Conservation (phyloP, 2,797 vertebrate genomes). For the Platalea minor region DNA sequence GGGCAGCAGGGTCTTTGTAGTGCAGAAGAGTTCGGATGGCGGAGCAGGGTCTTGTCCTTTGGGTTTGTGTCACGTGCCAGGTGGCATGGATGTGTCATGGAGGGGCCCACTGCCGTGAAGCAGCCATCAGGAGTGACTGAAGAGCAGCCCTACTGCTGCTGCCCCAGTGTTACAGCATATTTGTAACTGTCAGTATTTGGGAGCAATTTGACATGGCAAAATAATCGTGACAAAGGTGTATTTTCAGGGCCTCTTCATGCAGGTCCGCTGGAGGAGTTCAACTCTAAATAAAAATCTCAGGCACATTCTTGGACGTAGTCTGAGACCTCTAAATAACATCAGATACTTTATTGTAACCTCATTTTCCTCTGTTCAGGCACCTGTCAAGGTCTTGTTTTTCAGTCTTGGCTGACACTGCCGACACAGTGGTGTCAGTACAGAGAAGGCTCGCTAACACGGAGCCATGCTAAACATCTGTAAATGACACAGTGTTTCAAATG, state of each 20-base stretch:
- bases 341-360: neutral
- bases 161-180: neutral
- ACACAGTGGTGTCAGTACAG: neutral
- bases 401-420: neutral
- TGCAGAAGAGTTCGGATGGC: neutral
- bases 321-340: neutral
- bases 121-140: neutral
- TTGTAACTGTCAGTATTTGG: neutral
- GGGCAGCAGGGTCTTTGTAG: neutral
- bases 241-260: neutral
- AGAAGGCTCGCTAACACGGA: neutral
- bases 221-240: neutral
- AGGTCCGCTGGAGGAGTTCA: neutral
- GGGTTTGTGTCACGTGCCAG: neutral
- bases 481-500: neutral
- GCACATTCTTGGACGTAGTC: neutral
- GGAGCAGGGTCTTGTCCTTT: neutral
- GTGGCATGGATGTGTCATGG: neutral
- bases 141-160: neutral
- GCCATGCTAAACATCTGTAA: neutral
- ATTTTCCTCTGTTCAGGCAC: neutral
- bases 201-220: neutral
- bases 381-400: constrained; percentile 5
- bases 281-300: neutral
- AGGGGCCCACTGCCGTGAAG: neutral